These are phyloP conservation scores for Engystomops pustulosus DNA, from an alignment of 2,113 vertebrate species.

Conservation along the genomic window DNA sequence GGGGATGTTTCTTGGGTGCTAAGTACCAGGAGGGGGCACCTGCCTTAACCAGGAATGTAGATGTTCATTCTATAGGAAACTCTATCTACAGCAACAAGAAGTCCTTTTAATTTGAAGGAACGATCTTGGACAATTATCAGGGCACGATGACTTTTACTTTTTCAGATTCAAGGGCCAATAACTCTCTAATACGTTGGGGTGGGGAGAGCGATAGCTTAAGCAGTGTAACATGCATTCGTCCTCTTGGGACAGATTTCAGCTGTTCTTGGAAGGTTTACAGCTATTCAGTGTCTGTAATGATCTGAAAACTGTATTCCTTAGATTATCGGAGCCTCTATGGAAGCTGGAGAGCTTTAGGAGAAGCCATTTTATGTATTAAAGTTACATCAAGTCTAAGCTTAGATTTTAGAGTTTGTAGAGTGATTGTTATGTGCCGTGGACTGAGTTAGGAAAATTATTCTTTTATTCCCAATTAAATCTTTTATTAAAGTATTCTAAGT, in stretches of 20 bases:
- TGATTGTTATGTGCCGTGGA: too few relatives aligned
- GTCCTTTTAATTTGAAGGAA: background rate
- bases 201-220: conserved; percentile 2
- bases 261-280: background rate
- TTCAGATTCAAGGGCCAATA: background rate
- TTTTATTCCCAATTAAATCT: too few relatives aligned
- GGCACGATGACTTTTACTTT: background rate
- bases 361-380: background rate
- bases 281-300: background rate
- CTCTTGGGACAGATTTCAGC: background rate
- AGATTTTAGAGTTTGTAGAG: background rate
- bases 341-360: background rate
- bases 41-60: too few relatives aligned
- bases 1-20: too few relatives aligned
- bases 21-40: too few relatives aligned
- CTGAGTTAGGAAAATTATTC: too few relatives aligned
- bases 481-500: too few relatives aligned
- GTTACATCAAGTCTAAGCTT: background rate
- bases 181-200: background rate
- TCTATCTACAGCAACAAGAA: background rate
- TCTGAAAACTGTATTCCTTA: background rate
- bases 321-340: background rate
- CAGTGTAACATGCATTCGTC: background rate
- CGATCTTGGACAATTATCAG: background rate
- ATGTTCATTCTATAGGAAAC: too few relatives aligned